phyloP scores from a whole-genome alignment of 2,113 vertebrate genomes.

The Solea senegalensis region DNA sequence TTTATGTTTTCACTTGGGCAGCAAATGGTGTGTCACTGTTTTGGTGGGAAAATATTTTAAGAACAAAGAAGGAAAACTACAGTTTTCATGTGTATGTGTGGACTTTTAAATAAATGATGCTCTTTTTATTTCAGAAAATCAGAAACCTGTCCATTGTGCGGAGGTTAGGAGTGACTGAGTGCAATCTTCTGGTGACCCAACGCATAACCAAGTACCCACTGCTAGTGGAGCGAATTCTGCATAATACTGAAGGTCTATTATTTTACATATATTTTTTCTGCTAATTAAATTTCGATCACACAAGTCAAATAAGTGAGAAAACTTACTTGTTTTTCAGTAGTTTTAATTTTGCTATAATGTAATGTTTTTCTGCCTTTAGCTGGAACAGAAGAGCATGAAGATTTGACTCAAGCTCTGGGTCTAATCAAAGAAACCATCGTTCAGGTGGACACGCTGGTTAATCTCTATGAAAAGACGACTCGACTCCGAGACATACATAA shows the following conservation, averaged over 20 bases:
- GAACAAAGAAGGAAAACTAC: not conserved
- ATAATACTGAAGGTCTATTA: constrained; percentile 89
- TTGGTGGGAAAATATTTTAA: not conserved
- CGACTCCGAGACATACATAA: constrained; percentile 88
- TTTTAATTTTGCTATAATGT: not conserved
- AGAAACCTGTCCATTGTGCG: constrained; percentile 89
- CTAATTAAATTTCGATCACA: not conserved
- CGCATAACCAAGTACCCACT: constrained; percentile 97
- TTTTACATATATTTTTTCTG: not conserved
- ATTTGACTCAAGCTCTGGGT: constrained; percentile 84
- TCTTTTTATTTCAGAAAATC: constrained; percentile 85
- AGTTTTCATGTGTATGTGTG: not conserved
- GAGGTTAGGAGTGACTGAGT: constrained; percentile 91
- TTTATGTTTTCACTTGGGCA: not conserved
- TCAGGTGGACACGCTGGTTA: constrained; percentile 90
- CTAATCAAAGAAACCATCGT: constrained; percentile 89
- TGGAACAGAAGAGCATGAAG: constrained; percentile 86
- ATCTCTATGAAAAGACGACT: constrained; percentile 85
- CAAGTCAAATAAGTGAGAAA: not conserved
- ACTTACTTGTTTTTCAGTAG: not conserved
- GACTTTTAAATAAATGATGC: not conserved
- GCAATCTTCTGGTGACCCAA: constrained; percentile 93
- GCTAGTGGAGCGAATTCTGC: constrained; percentile 90
- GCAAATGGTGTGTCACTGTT: not conserved
- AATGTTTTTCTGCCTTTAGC: constrained; percentile 63